Base-by-base conservation (phyloP, 2,113 vertebrate species). In the Raphicerus campestris region DNA sequence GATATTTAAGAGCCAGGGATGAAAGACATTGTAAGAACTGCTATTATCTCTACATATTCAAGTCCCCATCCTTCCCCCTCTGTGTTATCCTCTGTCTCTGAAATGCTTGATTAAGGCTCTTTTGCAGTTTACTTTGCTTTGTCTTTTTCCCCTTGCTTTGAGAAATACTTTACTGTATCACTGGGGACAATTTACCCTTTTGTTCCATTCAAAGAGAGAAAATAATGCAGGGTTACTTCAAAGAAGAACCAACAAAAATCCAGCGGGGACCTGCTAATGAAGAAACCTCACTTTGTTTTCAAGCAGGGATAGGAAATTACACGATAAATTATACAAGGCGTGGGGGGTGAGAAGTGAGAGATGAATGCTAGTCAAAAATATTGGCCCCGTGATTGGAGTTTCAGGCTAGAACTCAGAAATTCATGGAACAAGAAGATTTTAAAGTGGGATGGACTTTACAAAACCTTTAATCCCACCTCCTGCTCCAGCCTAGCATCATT, bases 291-390 rank as follows among this genome's bases (percentile, higher is more conserved):
- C 89, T 93, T 95, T 96, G 97, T 97, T 98, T 98, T 98, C 97
- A 97, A 98, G 92, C 70, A 91, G 93, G 84, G 97, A 97, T 97
- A 96, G 93, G 84, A 98, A 98, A 98, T 98, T 98, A 98, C 39
- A 32, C 45, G 93, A 93, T 98, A 97, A 98, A 98, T 98, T 98
- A 97, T 49, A 73, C 58, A 85, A 93, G 81, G 84, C 80, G 26
- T 19, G 24, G 86, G 35, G 32, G 19, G 42, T 93, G 87, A 66
- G 81, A 14, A 70, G 49, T 1, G 3, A 85, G 93, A 97, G 97
- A 98, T 92, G 58, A 98, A 98, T 90, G 95, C 75, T 97, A 98
- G 90, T 98, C 92, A 70, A 86, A 98, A 96, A 96, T 91, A 98
- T 97, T 96, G 96, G 85, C 97, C 97, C 94, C 97, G 56, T 47